phyloP scores from a whole-genome alignment of 2,797 vertebrate genomes.

The Gastrophryne carolinensis region DNA sequence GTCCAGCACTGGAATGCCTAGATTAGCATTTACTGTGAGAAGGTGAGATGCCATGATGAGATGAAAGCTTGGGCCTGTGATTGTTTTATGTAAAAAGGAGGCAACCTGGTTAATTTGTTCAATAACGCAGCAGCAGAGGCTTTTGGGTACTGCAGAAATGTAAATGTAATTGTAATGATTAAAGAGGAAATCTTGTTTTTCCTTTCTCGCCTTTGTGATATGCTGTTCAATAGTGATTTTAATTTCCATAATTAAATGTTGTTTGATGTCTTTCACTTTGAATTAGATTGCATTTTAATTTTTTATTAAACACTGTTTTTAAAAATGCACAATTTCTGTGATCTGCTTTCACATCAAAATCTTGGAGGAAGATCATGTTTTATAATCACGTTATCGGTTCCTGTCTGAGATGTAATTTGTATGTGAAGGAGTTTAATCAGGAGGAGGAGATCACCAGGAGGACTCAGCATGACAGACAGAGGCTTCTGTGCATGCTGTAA shows the following conservation, averaged over 20 bases:
- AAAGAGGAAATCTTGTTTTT: conserved; percentile 14
- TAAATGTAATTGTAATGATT: conserved; percentile 17
- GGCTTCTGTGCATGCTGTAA: too few species aligned
- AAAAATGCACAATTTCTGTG: not conserved
- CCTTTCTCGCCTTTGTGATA: conserved; percentile 25
- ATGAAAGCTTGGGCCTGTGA: conserved; percentile 13
- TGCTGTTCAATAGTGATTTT: conserved; percentile 29
- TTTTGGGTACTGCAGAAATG: conserved; percentile 28
- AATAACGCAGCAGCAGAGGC: conserved; percentile 21
- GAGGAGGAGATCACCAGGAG: too few species aligned
- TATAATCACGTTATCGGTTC: not conserved
- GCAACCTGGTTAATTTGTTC: conserved; percentile 25
- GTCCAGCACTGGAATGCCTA: conserved; percentile 1
- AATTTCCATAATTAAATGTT: conserved; percentile 39
- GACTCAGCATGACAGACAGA: too few species aligned
- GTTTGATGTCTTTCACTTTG: conserved; percentile 37
- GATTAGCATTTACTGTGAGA: conserved; percentile 25
- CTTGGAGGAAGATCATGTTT: not conserved
- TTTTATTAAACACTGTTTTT: conserved; percentile 33
- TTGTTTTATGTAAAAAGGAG: conserved; percentile 16
- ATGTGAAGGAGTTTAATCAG: too few species aligned
- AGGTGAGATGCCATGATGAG: not conserved
- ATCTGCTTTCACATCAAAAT: conserved; percentile 1
- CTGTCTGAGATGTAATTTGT: not conserved
- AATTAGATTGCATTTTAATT: conserved; percentile 31